phyloP scores from a whole-genome alignment of 2,888 invertebrate species.

The Alviniconcha strummeri region DNA sequence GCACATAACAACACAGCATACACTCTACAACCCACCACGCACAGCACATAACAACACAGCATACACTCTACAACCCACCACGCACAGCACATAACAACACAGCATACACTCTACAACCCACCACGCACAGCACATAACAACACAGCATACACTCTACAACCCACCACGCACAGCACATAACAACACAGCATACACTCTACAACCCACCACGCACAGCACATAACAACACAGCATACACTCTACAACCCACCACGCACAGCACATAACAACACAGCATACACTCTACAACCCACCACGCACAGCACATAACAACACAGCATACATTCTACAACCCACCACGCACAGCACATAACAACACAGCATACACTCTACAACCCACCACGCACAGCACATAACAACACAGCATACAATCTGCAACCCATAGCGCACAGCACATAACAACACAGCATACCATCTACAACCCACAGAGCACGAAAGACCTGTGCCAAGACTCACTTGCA shows the following conservation, averaged over 20 bases:
- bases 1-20: not conserved
- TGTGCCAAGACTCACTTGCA: conserved; percentile 77
- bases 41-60: too few relatives aligned
- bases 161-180: not conserved
- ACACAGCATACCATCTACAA: not conserved
- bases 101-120: too few relatives aligned
- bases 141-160: too few relatives aligned
- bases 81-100: too few relatives aligned
- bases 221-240: not conserved
- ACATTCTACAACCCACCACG: too few relatives aligned
- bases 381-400: not conserved
- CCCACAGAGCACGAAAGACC: not conserved
- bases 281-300: too few relatives aligned
- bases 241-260: too few relatives aligned
- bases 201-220: not conserved
- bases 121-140: not conserved
- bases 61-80: too few relatives aligned
- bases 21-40: not conserved
- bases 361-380: too few relatives aligned
- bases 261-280: too few relatives aligned
- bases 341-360: not conserved
- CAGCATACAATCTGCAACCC: too few relatives aligned
- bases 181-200: not conserved
- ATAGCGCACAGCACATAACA: too few relatives aligned
- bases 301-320: not conserved